These are phyloP conservation scores for Steinernema scapterisci DNA, from an alignment of 2,888 invertebrate species.

Conservation along the genomic window DNA sequence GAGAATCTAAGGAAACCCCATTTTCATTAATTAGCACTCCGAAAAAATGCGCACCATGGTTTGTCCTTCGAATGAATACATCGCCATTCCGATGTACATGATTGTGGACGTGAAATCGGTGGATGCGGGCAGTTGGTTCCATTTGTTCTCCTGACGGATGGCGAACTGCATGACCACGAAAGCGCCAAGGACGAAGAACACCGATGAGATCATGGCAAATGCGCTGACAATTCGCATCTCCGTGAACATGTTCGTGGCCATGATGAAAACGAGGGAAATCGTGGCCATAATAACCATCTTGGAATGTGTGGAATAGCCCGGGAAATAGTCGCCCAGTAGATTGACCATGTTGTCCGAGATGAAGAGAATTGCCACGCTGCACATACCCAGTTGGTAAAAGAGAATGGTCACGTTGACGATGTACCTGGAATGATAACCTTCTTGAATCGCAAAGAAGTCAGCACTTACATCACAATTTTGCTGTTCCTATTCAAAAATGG, in stretches of 20 bases:
- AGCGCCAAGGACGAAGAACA: constrained; percentile 66
- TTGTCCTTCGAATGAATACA: constrained; percentile 68
- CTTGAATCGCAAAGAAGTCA: background rate
- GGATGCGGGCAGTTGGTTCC: constrained; percentile 60
- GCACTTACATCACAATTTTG: constrained; percentile 61
- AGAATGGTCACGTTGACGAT: constrained; percentile 67
- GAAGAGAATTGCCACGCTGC: constrained; percentile 66
- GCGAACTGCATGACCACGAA: constrained; percentile 66
- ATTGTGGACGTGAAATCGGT: constrained; percentile 64
- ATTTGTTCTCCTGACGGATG: constrained; percentile 61
- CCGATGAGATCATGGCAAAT: constrained; percentile 66
- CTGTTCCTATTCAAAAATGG: constrained; percentile 60
- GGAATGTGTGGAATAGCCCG: constrained; percentile 51
- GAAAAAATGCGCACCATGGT: constrained; percentile 67
- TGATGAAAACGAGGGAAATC: constrained; percentile 60
- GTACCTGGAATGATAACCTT: constrained; percentile 52
- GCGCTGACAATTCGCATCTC: constrained; percentile 57
- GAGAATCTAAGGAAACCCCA: background rate
- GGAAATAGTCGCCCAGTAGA: constrained; percentile 56
- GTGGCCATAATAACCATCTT: constrained; percentile 62
- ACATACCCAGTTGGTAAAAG: constrained; percentile 68
- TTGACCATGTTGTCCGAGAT: constrained; percentile 66
- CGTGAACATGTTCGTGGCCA: constrained; percentile 66
- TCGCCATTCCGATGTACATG: constrained; percentile 66
- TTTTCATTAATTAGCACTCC: background rate